Evolutionary conservation across 2,888 invertebrate genomes (phyloP).

Genomic region (Drosophila maculinotata): DNA sequence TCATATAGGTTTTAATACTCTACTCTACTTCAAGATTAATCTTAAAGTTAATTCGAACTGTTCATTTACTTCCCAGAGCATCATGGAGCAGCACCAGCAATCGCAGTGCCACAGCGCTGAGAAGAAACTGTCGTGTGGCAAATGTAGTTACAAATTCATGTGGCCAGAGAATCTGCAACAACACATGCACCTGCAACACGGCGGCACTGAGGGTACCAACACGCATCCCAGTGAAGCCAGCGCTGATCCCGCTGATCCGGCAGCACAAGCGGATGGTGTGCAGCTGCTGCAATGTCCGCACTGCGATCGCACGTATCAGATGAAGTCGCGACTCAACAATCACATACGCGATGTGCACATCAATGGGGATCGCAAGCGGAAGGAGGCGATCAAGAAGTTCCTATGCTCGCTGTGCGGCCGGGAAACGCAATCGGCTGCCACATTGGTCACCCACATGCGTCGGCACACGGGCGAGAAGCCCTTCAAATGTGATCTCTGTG

Average conservation of each 20-base stretch:
- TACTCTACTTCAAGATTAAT: no score
- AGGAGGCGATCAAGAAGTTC: constrained; percentile 85
- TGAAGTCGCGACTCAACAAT: constrained; percentile 73
- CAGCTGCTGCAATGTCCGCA: constrained; percentile 86
- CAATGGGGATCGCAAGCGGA: constrained; percentile 71
- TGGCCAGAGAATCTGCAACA: constrained; percentile 83
- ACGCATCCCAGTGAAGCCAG: neutral
- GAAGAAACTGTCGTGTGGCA: constrained; percentile 76
- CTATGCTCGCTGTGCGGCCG: constrained; percentile 88
- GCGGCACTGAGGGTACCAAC: constrained; percentile 41
- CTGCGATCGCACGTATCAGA: constrained; percentile 86
- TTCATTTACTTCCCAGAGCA: constrained; percentile 83
- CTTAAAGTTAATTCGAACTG: no score
- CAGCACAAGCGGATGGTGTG: constrained; percentile 31
- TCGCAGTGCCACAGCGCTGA: constrained; percentile 82
- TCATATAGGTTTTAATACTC: no score
- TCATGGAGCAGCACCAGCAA: constrained; percentile 86
- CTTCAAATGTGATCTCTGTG: constrained; percentile 86
- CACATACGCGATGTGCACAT: constrained; percentile 70
- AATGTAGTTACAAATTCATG: constrained; percentile 83
- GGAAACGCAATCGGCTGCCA: constrained; percentile 87
- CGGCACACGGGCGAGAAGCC: constrained; percentile 88
- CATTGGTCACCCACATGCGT: constrained; percentile 88
- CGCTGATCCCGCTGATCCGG: constrained; percentile 7
- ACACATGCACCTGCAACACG: constrained; percentile 73